Evolutionary conservation across 2,888 invertebrate species (phyloP), one percentile per base, ranked within the genome.

Genomic region (Lepidocyrtinus sp.): DNA sequence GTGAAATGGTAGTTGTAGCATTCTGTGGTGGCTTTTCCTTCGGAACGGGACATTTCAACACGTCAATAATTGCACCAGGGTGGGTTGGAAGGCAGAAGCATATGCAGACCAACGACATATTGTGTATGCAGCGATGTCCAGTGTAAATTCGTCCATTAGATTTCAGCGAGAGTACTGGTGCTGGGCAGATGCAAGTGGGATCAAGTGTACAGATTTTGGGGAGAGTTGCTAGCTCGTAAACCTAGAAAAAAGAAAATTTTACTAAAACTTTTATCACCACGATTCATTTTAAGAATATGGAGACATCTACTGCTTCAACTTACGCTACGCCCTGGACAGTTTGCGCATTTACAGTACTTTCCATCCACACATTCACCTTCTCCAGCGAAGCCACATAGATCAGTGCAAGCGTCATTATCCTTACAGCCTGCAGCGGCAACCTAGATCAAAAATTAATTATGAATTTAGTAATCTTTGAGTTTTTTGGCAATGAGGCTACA

Each of bases 1-100:
- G 36, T 36, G 36, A 12, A 36, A 36, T 36, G 36, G 5, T 75
- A 0, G 76, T 70, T 2, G 50, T 55, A n/a, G n/a, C n/a, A n/a
- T n/a, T n/a, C 36, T 5, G 12, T 36, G 36, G 26, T 17, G 2
- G n/a, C 26, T 9, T 19, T 7, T 19, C 26, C 5, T 65, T 69
- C 17, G 70, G 67, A 36, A 81, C 64, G 2, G 81, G 81, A 24
- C 81, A 81, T 21, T 64, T 81, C 1, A 81, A 1, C 1, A 68
- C 55, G 22, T 72, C 63, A 7, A 75, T 2, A 26, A 81, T 1
- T 25, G 64, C 70, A 24, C n/a, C 26, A 0, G 62, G 36, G 17
- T 68, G 76, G 1, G 70, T 69, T 46, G 81, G 81, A 26, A 81
- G 1, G 24, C 81, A 81, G 26, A 73, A 81, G 55, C 81, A 81